A percentile compares a stretch with the other conserved stretches of the same genome.
These are phyloP conservation scores for Gila robusta DNA, from an alignment of 2,797 vertebrate species.

Conservation along the genomic window DNA sequence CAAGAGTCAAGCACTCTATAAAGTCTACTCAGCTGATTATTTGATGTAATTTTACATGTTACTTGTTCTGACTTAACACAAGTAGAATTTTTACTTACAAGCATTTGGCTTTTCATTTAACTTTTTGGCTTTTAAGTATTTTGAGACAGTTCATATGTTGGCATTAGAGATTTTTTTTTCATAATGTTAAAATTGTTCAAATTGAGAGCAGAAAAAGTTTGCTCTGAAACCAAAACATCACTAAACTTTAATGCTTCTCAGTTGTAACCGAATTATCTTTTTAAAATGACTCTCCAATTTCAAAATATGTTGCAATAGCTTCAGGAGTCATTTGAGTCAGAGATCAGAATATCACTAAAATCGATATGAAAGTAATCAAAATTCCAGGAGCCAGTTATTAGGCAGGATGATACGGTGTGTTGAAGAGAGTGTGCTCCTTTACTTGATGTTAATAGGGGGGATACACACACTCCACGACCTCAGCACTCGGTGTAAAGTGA, in stretches of 20 bases:
- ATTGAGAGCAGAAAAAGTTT: neutral
- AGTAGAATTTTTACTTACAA: neutral
- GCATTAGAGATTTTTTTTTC: neutral
- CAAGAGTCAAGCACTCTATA: too few species aligned
- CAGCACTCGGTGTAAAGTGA: neutral
- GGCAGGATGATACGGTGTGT: constrained; percentile 7
- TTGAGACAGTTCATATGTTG: neutral
- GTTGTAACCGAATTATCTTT: constrained; percentile 5
- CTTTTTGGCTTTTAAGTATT: neutral
- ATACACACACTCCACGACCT: neutral
- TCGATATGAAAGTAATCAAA: constrained; percentile 45
- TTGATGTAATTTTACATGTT: neutral
- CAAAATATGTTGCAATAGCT: neutral
- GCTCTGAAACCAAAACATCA: neutral
- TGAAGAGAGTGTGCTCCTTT: neutral
- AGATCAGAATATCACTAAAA: constrained; percentile 17
- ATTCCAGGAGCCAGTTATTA: constrained; percentile 33
- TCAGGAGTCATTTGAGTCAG: constrained; percentile 20
- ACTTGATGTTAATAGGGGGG: neutral
- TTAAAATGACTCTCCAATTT: constrained; percentile 11
- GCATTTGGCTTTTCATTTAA: neutral
- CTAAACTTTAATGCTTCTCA: neutral
- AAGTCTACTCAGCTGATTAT: neutral
- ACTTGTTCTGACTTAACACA: neutral
- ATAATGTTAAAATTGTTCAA: neutral